These are phyloP conservation scores for Parelbella ahira DNA, from an alignment of 2,888 invertebrate species.

Conservation along the genomic window DNA sequence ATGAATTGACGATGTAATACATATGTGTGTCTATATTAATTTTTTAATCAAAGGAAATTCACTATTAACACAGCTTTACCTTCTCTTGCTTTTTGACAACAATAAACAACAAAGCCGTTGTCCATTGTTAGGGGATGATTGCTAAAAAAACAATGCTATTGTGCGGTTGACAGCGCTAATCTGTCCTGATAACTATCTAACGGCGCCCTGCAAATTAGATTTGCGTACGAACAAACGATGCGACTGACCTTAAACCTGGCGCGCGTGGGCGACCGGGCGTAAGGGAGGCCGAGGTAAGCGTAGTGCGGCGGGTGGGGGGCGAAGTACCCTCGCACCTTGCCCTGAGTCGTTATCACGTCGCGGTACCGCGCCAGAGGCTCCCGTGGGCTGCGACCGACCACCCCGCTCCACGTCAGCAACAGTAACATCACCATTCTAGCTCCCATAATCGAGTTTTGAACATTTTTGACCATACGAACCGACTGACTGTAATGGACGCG, in stretches of 20 bases:
- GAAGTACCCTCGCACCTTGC: slow-evolving; percentile 59
- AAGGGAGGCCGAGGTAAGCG: slow-evolving; percentile 65
- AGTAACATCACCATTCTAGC: slow-evolving; percentile 21
- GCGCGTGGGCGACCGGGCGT: slow-evolving; percentile 53
- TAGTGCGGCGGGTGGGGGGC: slow-evolving; percentile 50
- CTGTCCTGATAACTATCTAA: slow-evolving; percentile 39
- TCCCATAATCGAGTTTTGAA: too few species aligned
- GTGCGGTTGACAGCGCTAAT: slow-evolving; percentile 25
- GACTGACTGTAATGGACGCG: too few species aligned
- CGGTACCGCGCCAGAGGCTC: slow-evolving; percentile 38
- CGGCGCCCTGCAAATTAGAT: slow-evolving; percentile 38
- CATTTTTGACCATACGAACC: too few species aligned
- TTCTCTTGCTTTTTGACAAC: too few species aligned
- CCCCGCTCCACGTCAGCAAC: slow-evolving; percentile 30
- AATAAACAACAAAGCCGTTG: too few species aligned
- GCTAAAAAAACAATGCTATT: slow-evolving; percentile 11
- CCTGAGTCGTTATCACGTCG: slow-evolving; percentile 56
- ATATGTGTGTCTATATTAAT: too few species aligned
- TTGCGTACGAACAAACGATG: slow-evolving; percentile 42
- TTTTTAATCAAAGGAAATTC: too few species aligned
- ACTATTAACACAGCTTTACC: too few species aligned
- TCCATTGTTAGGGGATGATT: slow-evolving; percentile 5
- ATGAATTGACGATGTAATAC: too few species aligned
- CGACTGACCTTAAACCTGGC: slow-evolving; percentile 63
- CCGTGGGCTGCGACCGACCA: slow-evolving; percentile 23